Evolutionary conservation across 2,888 invertebrate genomes (phyloP).

Genomic region (Melinaea marsaeus): DNA sequence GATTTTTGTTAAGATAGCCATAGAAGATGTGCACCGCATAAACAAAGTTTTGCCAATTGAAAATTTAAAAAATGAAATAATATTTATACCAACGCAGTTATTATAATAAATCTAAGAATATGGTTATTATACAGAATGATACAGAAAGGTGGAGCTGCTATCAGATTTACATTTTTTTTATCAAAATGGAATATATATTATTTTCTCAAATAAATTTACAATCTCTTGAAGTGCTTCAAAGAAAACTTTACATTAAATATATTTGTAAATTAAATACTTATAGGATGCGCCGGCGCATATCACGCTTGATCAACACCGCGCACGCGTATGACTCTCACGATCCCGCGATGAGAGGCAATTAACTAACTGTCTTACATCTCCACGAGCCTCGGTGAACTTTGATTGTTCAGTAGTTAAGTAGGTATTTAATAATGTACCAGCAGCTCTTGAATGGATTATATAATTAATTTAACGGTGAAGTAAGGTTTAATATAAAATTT

Average conservation of each 20-base stretch:
- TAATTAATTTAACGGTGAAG: background rate
- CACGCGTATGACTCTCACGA: constrained; percentile 6
- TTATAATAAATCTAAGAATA: no score
- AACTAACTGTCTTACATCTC: constrained; percentile 14
- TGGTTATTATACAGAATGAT: no score
- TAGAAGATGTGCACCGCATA: constrained; percentile 4
- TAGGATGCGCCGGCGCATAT: background rate
- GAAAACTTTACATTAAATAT: background rate
- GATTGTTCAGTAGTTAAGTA: background rate
- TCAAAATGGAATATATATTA: no score
- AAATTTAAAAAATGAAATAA: no score
- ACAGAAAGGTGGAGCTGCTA: no score
- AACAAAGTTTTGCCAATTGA: background rate
- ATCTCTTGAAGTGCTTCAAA: no score
- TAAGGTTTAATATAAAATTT: no score
- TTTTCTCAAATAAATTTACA: no score
- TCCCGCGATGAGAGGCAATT: constrained; percentile 11
- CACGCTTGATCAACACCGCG: constrained; percentile 2
- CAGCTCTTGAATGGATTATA: background rate
- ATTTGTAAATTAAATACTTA: background rate
- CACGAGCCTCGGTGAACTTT: constrained; percentile 7
- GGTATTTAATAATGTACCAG: background rate
- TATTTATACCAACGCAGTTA: no score
- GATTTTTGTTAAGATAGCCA: constrained; percentile 46
- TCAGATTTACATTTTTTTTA: no score